These are phyloP conservation scores for Phrynocephalus versicolor DNA, from an alignment of 2,113 vertebrate genomes.

Conservation along the genomic window DNA sequence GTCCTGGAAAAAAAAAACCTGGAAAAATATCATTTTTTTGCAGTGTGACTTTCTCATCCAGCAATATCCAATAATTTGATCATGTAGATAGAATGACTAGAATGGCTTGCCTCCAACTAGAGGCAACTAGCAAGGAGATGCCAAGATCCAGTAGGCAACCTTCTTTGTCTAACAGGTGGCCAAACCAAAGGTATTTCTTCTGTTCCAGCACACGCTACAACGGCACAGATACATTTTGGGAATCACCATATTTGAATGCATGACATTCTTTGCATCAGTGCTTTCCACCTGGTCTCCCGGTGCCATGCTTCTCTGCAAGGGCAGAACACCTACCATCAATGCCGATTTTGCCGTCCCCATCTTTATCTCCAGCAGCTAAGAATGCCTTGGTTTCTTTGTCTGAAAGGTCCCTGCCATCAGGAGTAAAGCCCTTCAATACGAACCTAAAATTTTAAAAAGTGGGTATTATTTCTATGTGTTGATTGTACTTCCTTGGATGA, in stretches of 20 bases:
- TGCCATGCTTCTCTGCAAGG: slow-evolving; percentile 13
- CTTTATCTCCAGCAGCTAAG: slow-evolving; percentile 92
- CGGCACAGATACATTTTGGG: background rate
- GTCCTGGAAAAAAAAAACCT: no score
- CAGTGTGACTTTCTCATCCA: background rate
- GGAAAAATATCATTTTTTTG: background rate
- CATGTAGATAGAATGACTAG: no score
- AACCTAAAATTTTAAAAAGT: slow-evolving; percentile 70
- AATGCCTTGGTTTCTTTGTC: slow-evolving; percentile 90
- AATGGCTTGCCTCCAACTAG: background rate
- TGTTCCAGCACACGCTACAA: background rate
- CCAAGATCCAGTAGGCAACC: background rate
- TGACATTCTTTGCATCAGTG: background rate
- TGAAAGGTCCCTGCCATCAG: slow-evolving; percentile 86
- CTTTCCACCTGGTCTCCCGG: background rate
- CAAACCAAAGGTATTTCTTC: background rate
- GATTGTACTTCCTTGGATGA: background rate
- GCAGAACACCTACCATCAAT: slow-evolving; percentile 82
- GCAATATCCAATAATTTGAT: background rate
- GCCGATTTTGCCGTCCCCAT: slow-evolving; percentile 95
- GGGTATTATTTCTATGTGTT: background rate
- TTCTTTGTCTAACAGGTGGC: no score
- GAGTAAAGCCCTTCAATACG: slow-evolving; percentile 87
- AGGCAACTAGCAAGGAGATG: background rate
- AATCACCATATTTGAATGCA: background rate